Evolutionary conservation across 2,113 vertebrate genomes (phyloP).

Genomic region (Zeus faber): DNA sequence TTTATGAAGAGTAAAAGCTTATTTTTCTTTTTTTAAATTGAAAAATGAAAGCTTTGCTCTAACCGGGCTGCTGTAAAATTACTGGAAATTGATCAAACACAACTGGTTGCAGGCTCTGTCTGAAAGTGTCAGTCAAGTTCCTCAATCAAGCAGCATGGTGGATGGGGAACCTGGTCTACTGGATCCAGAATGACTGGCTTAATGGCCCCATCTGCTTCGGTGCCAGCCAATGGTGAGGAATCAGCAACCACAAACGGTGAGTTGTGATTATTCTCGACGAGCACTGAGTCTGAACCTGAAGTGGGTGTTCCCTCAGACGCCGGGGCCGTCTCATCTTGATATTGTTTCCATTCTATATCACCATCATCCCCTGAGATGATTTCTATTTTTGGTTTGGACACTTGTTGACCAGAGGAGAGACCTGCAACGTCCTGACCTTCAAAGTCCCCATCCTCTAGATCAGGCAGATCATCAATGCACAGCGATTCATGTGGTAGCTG

Average conservation of each 20-base stretch:
- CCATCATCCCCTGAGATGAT: slow-evolving; percentile 68
- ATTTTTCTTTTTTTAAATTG: too few relatives aligned
- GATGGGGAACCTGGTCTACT: background rate
- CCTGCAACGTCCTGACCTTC: slow-evolving; percentile 12
- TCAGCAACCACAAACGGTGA: slow-evolving; percentile 6
- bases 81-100: too few relatives aligned
- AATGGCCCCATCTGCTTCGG: slow-evolving; percentile 10
- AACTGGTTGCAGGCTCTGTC: too few relatives aligned
- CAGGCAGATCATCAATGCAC: slow-evolving; percentile 80
- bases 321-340: background rate
- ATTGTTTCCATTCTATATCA: background rate
- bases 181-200: slow-evolving; percentile 1
- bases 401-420: slow-evolving; percentile 45
- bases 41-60: too few relatives aligned
- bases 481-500: slow-evolving; percentile 32
- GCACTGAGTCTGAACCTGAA: slow-evolving; percentile 7
- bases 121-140: slow-evolving; percentile 61
- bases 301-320: background rate
- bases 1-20: too few relatives aligned
- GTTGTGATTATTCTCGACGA: slow-evolving; percentile 15
- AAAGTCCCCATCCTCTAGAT: slow-evolving; percentile 81
- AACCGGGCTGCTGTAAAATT: too few relatives aligned
- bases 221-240: slow-evolving; percentile 19
- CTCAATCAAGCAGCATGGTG: slow-evolving; percentile 53
- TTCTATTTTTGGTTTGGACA: slow-evolving; percentile 75